These are phyloP conservation scores for Rhopalosiphum padi DNA, from an alignment of 1,140 invertebrate species.

Conservation along the genomic window DNA sequence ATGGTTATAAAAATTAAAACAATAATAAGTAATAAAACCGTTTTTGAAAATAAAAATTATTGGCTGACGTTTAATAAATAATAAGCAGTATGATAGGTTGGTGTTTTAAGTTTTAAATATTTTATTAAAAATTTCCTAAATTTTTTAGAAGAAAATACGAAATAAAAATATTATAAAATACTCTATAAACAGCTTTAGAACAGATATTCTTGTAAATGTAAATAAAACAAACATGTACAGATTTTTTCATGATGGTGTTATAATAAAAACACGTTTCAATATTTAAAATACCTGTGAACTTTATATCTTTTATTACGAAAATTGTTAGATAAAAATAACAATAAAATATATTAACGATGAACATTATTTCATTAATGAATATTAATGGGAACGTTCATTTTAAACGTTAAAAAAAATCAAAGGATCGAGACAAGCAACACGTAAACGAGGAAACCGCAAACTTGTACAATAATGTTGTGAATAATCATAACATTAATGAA, in stretches of 20 bases:
- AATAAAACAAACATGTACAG: neutral
- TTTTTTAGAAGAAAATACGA: neutral
- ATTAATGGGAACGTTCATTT: neutral
- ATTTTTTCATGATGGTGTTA: neutral
- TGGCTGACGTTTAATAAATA: no score
- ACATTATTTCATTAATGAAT: neutral
- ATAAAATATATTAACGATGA: neutral
- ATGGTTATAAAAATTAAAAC: neutral
- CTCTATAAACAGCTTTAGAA: neutral
- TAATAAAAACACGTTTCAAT: neutral
- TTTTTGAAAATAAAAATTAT: neutral
- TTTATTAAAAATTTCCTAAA: neutral
- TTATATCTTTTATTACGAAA: neutral
- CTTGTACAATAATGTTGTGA: neutral
- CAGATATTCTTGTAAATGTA: neutral
- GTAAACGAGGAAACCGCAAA: neutral
- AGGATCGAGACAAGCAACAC: neutral
- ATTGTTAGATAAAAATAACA: neutral
- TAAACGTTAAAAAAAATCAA: neutral
- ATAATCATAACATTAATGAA: neutral
- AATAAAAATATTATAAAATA: neutral
- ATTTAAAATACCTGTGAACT: neutral
- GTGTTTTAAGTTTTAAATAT: neutral
- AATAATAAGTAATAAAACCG: neutral
- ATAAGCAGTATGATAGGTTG: neutral